Base-by-base conservation (phyloP, 2,113 vertebrate species). In the Genyomyrus donnyi region DNA sequence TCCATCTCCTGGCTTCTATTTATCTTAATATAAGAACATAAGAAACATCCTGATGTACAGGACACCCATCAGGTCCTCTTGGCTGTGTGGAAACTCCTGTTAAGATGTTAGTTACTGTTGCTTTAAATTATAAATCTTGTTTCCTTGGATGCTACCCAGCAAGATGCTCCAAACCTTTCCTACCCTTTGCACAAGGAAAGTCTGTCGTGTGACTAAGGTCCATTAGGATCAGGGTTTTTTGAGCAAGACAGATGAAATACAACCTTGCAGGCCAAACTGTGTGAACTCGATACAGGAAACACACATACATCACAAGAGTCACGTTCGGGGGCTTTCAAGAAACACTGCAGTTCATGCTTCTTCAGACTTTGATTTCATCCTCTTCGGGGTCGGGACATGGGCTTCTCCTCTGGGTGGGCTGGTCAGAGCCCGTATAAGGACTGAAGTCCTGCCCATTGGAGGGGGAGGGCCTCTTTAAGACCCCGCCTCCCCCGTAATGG, bases 341-440 rank as follows among this genome's bases (percentile, higher is more conserved):
- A 84, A 52, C 24, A 45, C 19, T 83, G 17, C 10, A 87, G 31
- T 56, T 13, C 21, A 13, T 39, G 15, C 27, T 17, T 87, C 21
- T 87, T 98, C 92, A 99, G 92, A 99, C 98, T 93, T 98, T 99
- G 90, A 99, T 98, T 94, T 99, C 98, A 2, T 97, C 97, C 6
- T 99, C 98, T 0, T 97, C 97, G 0, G 94, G 95, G 9, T 97
- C 98, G 39, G 91, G 94, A 0, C 98, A 98, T 87, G 96, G 94
- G 89, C 92, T 92, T 91, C 94, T 96, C 91, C 91, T 95, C 77
- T 92, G 93, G 9, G 89, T 42, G 56, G 21, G 62, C 56, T 66
- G 88, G 52, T 15, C 91, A 7, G 53, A 62, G 85, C 90, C 88
- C 13, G 4, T 24, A 24, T 52, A 85, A 1, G 89, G 88, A 0